phyloP scores from a whole-genome alignment of 2,113 vertebrate genomes.

The Oreamnos americanus region DNA sequence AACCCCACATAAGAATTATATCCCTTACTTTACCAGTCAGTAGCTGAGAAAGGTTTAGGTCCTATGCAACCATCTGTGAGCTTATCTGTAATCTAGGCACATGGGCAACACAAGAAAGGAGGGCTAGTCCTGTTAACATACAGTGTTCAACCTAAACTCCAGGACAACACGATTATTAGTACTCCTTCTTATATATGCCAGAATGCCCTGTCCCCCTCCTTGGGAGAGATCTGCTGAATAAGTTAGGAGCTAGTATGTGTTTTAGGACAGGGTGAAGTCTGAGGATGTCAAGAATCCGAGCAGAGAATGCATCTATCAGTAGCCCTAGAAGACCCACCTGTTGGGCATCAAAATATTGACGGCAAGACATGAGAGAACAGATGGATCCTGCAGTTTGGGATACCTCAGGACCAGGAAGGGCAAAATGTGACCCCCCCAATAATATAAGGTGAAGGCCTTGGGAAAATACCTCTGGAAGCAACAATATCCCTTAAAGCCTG shows the following conservation, averaged over 20 bases:
- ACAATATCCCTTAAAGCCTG: background rate
- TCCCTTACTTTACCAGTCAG: background rate
- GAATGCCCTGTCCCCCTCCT: background rate
- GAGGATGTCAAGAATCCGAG: background rate
- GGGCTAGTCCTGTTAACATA: background rate
- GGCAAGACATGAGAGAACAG: background rate
- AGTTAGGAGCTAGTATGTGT: background rate
- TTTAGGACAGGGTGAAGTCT: background rate
- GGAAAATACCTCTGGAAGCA: background rate
- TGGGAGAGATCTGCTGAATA: background rate
- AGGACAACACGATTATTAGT: background rate
- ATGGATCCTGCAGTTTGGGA: background rate
- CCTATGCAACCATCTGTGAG: background rate
- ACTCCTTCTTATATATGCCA: background rate
- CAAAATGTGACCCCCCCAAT: background rate
- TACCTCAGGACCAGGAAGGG: background rate
- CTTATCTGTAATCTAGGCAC: background rate
- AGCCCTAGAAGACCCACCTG: background rate
- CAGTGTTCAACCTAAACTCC: background rate
- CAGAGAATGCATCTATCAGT: background rate
- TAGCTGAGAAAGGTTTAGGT: constrained; percentile 23
- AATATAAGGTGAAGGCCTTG: background rate
- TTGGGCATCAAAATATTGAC: background rate
- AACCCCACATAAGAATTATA: background rate
- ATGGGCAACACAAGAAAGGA: background rate